Evolutionary conservation across 2,113 vertebrate genomes (phyloP).

Genomic region (Sorex araneus): DNA sequence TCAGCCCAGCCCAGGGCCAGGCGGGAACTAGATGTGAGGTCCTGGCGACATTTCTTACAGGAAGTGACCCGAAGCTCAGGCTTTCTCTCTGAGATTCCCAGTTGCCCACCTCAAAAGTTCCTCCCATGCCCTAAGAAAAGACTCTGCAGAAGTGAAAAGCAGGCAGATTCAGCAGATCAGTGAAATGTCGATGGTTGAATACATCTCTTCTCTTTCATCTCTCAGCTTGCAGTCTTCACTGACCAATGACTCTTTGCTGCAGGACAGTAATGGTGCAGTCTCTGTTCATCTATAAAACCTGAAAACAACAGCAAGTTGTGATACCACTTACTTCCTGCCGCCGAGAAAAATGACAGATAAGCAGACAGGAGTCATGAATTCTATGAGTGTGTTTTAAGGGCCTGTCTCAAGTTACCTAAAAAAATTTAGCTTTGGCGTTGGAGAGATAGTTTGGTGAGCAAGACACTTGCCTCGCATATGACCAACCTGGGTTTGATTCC

Average conservation of each 20-base stretch:
- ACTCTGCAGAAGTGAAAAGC: constrained; percentile 36
- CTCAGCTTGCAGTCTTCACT: background rate
- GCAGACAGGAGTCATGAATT: background rate
- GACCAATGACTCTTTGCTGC: background rate
- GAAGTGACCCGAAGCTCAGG: background rate
- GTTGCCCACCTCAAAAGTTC: background rate
- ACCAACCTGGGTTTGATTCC: too few species aligned
- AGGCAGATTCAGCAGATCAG: background rate
- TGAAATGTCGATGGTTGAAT: background rate
- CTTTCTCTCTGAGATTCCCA: background rate
- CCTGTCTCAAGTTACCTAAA: background rate
- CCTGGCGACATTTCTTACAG: background rate
- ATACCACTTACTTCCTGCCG: constrained; percentile 45
- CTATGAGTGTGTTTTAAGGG: background rate
- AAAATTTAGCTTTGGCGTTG: background rate
- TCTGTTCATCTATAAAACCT: constrained; percentile 78
- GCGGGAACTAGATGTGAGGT: background rate
- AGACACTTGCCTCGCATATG: background rate
- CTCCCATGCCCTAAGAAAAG: background rate
- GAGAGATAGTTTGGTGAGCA: background rate
- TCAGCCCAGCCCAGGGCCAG: background rate
- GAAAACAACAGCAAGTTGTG: constrained; percentile 55
- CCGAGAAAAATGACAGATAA: background rate
- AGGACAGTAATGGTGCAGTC: background rate
- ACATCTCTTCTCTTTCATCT: background rate